Evolutionary conservation across 2,888 invertebrate genomes (phyloP), one percentile per base, ranked within the genome.

Genomic region (Dascillus cervinus): DNA sequence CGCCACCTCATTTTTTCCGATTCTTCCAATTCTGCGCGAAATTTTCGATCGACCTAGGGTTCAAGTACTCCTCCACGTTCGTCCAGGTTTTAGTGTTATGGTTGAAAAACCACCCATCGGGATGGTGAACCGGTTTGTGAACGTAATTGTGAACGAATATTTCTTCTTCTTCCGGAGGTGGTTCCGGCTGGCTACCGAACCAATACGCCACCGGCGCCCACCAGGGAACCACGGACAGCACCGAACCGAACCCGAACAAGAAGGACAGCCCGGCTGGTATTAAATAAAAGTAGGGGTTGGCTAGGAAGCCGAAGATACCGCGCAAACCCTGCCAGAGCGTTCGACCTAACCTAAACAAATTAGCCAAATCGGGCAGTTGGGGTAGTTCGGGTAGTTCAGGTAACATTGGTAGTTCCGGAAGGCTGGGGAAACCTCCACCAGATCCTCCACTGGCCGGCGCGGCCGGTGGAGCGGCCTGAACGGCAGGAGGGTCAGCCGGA

Each of bases 191-290:
- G n/a, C n/a, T n/a, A 3, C 53, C 49, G 32, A 44, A 56, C 6
- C 65, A 56, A 22, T 69, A 55, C 6, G 65, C 50, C 2, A 64
- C 66, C 0, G 79, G 75, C 37, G 79, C 64, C 43, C 74, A 69
- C 71, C 73, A 80, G 1, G 79, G 81, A 32, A 79, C 73, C 39
- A 81, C 60, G 23, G 79, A 67, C 1, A 79, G 67, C 1, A 76
- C 70, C 9, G 77, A 54, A 1, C 79, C 72, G 8, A 81, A 71
- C 1, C 75, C 68, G 0, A 79, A 71, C 1, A 75, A 72, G 26
- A 81, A 70, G 20, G 79, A 61, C 28, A 80, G 64, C 1, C 72
- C 72, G 25, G 81, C 57, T 0, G 82, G 82, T 0, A 81, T 72
- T 24, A 81, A 62, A 34, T 58, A 61, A 6, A 28, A 75, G 58